Conservation (phyloP, 1,140 invertebrate species). For the Holotrichia oblita region DNA sequence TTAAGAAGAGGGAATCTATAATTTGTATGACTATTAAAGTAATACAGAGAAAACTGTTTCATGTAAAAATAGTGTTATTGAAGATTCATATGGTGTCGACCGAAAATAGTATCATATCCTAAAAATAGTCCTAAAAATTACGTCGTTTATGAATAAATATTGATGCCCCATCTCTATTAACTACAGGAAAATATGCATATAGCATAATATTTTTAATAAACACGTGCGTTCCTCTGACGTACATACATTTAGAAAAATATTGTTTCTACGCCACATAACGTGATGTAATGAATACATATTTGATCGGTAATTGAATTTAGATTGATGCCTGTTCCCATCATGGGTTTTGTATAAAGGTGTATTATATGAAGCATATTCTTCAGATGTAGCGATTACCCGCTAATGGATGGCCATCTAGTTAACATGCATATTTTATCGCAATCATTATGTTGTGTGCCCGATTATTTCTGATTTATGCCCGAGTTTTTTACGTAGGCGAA, state of each 20-base stretch:
- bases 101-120: too few relatives aligned
- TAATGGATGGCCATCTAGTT: slow-evolving; percentile 1
- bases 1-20: too few relatives aligned
- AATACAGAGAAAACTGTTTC: too few relatives aligned
- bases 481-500: slow-evolving; percentile 1
- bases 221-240: too few relatives aligned
- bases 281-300: not conserved
- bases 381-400: not conserved
- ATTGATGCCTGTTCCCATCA: not conserved
- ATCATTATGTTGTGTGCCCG: slow-evolving; percentile 6
- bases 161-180: too few relatives aligned
- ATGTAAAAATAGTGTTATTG: too few relatives aligned
- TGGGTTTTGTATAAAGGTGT: not conserved
- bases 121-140: too few relatives aligned
- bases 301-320: slow-evolving; percentile 5
- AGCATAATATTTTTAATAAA: too few relatives aligned
- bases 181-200: too few relatives aligned
- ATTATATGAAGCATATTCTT: not conserved
- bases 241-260: not conserved
- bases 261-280: not conserved
- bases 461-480: not conserved
- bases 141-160: too few relatives aligned
- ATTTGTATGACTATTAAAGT: too few relatives aligned
- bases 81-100: too few relatives aligned
- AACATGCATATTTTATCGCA: not conserved